Evolutionary conservation across 1,140 invertebrate species (phyloP), one percentile per base, ranked within the genome.

Genomic region (Orius laevigatus): DNA sequence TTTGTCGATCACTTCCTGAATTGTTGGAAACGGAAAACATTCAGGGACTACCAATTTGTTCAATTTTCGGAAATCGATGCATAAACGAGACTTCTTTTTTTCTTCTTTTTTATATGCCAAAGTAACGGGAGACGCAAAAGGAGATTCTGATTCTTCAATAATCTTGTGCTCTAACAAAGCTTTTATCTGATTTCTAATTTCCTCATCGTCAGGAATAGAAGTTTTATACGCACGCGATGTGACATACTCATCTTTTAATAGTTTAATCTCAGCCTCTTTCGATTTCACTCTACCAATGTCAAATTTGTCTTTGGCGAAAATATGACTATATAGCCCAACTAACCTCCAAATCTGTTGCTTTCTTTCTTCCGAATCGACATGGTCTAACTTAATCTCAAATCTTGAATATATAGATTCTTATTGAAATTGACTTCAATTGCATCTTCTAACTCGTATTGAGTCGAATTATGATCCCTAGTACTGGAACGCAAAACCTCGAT

Each of bases 1-100:
- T 51, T 55, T 55, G 4, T 15, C 25, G 11, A 57, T 42, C 16
- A 57, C 25, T 39, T 55, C 53, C 9, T 55, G 47, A 14, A 56
- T 56, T 15, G 39, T 25, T 11, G 55, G 55, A 38, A 56, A 56
- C 1, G 51, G 53, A 33, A 53, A 48, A 18, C 32, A 33, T 52
- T 54, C 50, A 18, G 50, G 52, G 2, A 51, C 14, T n/a, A 50
- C 19, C 31, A n/a, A 55, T 33, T 55, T 46, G 10, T 52, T 55
- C 20, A 47, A 19, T n/a, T 40, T 39, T 42, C 50, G 20, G 31
- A 53, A 55, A 48, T 55, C 54, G 9, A 56, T 53, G 42, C 52
- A 54, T 12, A 55, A 36, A 39, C 52, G 40, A 33, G 49, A 35
- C 44, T 25, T 44, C 46, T 38, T 50, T 16, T 39, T 40, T 20